Conservation (phyloP, 2,888 invertebrate species). For the Lasioglossum vierecki region DNA sequence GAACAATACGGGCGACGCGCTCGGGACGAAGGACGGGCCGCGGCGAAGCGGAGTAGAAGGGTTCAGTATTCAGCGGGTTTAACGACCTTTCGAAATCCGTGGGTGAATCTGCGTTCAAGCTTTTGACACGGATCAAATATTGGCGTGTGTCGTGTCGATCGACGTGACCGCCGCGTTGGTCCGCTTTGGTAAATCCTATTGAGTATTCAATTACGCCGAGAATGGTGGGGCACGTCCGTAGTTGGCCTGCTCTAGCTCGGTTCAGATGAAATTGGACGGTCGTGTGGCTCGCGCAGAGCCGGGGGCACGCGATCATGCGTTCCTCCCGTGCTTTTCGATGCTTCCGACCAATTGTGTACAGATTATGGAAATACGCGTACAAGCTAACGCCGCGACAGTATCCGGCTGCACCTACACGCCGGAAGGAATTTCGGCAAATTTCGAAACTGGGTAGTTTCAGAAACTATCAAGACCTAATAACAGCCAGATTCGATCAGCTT, state of each 20-base stretch:
- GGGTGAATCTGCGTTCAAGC: conserved; percentile 65
- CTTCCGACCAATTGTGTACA: conserved; percentile 37
- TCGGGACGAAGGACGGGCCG: conserved; percentile 1
- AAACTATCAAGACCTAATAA: not conserved
- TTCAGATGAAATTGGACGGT: conserved; percentile 67
- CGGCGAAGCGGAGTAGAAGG: not conserved
- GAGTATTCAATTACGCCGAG: conserved; percentile 74
- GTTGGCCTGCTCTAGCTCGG: conserved; percentile 50
- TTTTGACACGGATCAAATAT: conserved; percentile 76
- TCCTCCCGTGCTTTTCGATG: conserved; percentile 35
- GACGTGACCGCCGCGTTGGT: conserved; percentile 56
- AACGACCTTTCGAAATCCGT: conserved; percentile 71
- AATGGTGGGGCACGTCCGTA: conserved; percentile 53
- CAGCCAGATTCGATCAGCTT: not conserved
- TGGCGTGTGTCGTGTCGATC: conserved; percentile 73
- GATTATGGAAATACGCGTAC: conserved; percentile 47
- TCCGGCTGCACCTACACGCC: not conserved
- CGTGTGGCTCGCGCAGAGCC: conserved; percentile 52
- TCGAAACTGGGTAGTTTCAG: not conserved
- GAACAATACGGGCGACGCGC: conserved; percentile 37
- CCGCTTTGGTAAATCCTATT: conserved; percentile 76
- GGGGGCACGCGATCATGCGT: conserved; percentile 46
- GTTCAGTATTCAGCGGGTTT: conserved; percentile 55
- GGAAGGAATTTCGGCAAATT: conserved; percentile 1
- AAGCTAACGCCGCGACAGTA: not conserved